These are phyloP conservation scores for Sebastes melanostomus DNA, from an alignment of 2,797 vertebrate species.

Conservation along the genomic window DNA sequence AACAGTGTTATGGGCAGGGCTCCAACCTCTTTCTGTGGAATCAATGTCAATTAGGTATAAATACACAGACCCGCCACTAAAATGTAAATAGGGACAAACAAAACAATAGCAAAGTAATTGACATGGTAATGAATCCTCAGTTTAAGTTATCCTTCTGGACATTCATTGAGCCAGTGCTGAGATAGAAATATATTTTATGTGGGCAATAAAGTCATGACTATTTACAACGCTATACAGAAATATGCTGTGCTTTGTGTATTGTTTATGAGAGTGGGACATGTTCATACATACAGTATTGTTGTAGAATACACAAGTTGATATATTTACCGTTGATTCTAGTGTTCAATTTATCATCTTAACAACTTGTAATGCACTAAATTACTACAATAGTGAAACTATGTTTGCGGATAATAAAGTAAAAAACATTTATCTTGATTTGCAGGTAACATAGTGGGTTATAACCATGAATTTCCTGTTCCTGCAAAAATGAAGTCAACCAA, in stretches of 20 bases:
- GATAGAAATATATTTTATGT: slow-evolving; percentile 31
- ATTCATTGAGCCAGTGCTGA: not conserved
- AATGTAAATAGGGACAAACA: slow-evolving; percentile 47
- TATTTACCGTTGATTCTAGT: not conserved
- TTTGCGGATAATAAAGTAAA: not conserved
- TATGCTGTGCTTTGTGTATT: not conserved
- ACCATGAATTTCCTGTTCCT: not conserved
- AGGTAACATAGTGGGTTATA: not conserved
- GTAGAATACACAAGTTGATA: not conserved
- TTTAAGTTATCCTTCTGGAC: slow-evolving; percentile 30
- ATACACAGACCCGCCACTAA: slow-evolving; percentile 27
- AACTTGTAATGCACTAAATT: not conserved
- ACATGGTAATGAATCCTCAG: slow-evolving; percentile 48
- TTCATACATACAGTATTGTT: not conserved
- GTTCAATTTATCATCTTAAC: not conserved
- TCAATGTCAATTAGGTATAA: slow-evolving; percentile 58
- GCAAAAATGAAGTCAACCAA: not conserved
- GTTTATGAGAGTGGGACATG: slow-evolving; percentile 2
- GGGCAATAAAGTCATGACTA: slow-evolving; percentile 23
- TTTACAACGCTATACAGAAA: slow-evolving; percentile 4
- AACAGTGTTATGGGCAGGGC: slow-evolving; percentile 35
- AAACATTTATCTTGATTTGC: not conserved
- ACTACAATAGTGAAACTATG: not conserved
- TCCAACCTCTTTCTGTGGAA: slow-evolving; percentile 37
- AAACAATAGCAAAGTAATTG: slow-evolving; percentile 44